Conservation (phyloP, 2,888 invertebrate genomes). For the Parnassius orleans region DNA sequence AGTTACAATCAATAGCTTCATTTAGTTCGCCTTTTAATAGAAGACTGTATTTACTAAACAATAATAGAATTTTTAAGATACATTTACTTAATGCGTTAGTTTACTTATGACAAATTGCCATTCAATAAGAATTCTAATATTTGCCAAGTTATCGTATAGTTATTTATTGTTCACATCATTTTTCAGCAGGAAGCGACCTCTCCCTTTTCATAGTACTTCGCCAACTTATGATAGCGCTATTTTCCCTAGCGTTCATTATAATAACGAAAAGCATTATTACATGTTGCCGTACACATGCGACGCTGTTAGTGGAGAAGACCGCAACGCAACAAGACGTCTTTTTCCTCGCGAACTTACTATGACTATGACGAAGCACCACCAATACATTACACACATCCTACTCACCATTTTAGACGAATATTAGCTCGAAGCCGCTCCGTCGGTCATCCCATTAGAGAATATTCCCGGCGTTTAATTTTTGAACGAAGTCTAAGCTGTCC, state of each 20-base stretch:
- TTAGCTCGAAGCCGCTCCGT: constrained; percentile 62
- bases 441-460: constrained; percentile 49
- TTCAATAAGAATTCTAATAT: too few relatives aligned
- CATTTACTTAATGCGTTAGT: too few relatives aligned
- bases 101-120: not conserved
- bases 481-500: constrained; percentile 62
- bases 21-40: too few relatives aligned
- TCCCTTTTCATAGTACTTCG: constrained; percentile 60
- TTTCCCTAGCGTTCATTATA: constrained; percentile 40
- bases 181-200: constrained; percentile 66
- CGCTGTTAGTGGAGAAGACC: constrained; percentile 46
- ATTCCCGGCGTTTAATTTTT: constrained; percentile 47
- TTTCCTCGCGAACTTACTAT: constrained; percentile 33
- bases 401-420: constrained; percentile 48
- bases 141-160: too few relatives aligned
- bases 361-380: constrained; percentile 31
- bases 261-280: constrained; percentile 40
- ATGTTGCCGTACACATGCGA: constrained; percentile 51
- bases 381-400: constrained; percentile 41
- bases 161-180: constrained; percentile 35
- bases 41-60: too few relatives aligned
- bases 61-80: too few relatives aligned
- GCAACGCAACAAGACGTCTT: constrained; percentile 47
- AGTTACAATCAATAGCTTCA: too few relatives aligned
- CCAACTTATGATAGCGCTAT: constrained; percentile 66